Evolutionary conservation across 2,888 invertebrate genomes (phyloP).

Genomic region (Monopis laevigella): DNA sequence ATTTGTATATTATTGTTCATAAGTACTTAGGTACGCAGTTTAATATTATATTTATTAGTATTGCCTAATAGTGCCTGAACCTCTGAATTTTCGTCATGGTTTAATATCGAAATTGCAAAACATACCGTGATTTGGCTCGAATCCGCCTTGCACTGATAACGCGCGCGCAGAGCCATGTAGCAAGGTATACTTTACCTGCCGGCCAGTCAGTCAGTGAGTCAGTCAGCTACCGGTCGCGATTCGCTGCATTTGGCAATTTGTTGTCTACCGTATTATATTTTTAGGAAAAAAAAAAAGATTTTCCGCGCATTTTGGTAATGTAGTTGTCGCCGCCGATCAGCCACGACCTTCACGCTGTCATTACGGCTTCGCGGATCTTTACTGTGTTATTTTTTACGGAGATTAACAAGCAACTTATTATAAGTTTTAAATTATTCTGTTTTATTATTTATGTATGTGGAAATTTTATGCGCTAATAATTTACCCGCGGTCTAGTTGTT

Average conservation of each 20-base stretch:
- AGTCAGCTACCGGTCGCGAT: no score
- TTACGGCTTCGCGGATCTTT: no score
- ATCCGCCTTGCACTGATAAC: constrained; percentile 40
- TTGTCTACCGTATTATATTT: no score
- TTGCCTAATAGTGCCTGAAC: no score
- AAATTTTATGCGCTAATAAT: constrained; percentile 20
- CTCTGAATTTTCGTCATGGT: constrained; percentile 2
- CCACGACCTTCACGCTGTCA: constrained; percentile 45
- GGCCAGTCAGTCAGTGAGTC: constrained; percentile 8
- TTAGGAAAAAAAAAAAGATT: no score
- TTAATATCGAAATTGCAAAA: constrained; percentile 1
- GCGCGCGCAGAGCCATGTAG: constrained; percentile 20
- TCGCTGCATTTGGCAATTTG: no score
- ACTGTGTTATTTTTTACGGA: constrained; percentile 19
- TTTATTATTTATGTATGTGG: constrained; percentile 6
- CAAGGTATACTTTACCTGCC: neutral
- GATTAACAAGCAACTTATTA: no score
- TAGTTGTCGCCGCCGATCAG: no score
- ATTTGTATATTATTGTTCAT: no score
- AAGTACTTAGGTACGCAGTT: no score
- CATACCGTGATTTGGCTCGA: constrained; percentile 35
- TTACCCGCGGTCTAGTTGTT: constrained; percentile 10
- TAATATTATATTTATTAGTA: no score
- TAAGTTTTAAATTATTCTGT: constrained; percentile 7
- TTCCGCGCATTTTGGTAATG: no score